Base-by-base conservation (phyloP, 2,797 vertebrate species). In the Balearica regulorum region DNA sequence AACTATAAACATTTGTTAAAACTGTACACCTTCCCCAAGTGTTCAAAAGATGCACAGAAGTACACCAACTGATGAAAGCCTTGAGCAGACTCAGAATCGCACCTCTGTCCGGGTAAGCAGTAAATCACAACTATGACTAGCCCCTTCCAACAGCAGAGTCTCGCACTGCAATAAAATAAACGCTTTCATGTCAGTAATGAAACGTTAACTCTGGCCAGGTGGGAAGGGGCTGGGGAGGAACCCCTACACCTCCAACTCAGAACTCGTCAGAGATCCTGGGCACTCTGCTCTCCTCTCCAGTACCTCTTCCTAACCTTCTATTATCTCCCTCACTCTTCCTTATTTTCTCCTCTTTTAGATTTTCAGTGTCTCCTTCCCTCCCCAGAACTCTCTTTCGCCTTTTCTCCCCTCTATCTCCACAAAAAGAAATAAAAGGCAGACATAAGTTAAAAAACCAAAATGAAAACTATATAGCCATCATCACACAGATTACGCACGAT, bases 401-500 rank as follows among this genome's bases (percentile, higher is more conserved):
- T 48, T 61, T 28, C n/a, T 20, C 60, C 58, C 54, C 68, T 62
- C 39, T 33, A 3, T 3, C 64, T 77, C 66, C 71, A n/a, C 7
- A 25, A 44, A 51, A 64, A 72, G 20, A 53, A 37, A 76, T 5
- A 33, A 37, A 73, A 41, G 13, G 24, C 1, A 0, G 22, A 26
- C 10, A 11, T 7, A 43, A 29, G 31, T 64, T 19, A 2, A 44
- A 46, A 70, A 4, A 19, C 13, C 18, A n/a, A 25, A 18, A 25
- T 13, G 25, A 6, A 9, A 60, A 24, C 41, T 13, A 11, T 5
- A 8, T 2, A 48, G 57, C 44, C 43, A 25, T 4, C 41, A 62
- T 7, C 19, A 24, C 33, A 9, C 13, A 15, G n/a, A 21, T 7
- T 13, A 10, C 1, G 55, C 19, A 6, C 0, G 4, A 7, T 1